Percentiles rank a stretch among this genome's conserved stretches.
Conservation (phyloP, 2,888 invertebrate genomes). For the Campoplex nolae region DNA sequence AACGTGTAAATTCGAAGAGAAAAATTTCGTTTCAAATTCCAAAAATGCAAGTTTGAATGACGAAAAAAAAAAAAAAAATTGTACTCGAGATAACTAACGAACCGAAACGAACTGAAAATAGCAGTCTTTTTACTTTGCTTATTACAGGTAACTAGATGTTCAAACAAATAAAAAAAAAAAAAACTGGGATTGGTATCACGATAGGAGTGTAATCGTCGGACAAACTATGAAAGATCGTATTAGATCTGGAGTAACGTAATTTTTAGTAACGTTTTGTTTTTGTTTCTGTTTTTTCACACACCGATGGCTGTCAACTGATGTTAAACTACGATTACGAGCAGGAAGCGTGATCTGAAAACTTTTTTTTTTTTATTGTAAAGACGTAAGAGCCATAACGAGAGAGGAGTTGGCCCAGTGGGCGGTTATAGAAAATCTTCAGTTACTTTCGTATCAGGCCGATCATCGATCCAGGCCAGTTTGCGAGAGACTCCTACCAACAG, state of each 20-base stretch:
- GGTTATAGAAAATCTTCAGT: constrained; percentile 22
- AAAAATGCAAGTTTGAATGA: no score
- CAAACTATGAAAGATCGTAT: constrained; percentile 33
- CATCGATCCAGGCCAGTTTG: constrained; percentile 74
- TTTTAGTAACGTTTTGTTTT: not conserved
- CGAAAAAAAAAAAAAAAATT: no score
- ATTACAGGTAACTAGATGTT: not conserved
- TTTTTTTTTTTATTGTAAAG: constrained; percentile 70
- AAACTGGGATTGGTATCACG: constrained; percentile 7
- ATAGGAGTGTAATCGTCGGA: constrained; percentile 26
- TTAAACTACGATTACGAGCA: constrained; percentile 68
- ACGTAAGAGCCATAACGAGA: constrained; percentile 61
- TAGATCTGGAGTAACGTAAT: constrained; percentile 44
- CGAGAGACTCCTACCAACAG: constrained; percentile 45
- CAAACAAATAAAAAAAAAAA: not conserved
- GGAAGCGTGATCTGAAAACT: constrained; percentile 77
- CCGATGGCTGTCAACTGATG: constrained; percentile 56
- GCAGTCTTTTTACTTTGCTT: not conserved
- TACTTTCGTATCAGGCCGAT: constrained; percentile 75
- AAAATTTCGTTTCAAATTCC: no score
- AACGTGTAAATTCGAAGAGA: no score
- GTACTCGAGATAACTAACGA: not conserved
- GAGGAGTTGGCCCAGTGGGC: constrained; percentile 28
- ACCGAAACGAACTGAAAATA: not conserved
- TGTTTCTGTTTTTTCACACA: constrained; percentile 16